phyloP scores from a whole-genome alignment of 2,797 vertebrate species.

The Etheostoma nigrum region DNA sequence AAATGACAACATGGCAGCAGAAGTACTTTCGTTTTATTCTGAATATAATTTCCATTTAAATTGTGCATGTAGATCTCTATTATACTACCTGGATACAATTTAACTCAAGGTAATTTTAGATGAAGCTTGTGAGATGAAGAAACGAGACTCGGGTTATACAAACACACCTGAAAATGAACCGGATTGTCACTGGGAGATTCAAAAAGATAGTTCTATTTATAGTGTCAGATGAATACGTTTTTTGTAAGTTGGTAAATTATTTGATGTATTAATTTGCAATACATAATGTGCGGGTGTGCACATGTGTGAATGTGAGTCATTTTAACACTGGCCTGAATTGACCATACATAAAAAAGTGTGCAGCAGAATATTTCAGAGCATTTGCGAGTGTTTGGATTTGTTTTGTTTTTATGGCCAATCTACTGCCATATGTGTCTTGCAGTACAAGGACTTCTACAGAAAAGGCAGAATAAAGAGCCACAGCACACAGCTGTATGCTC shows the following conservation, averaged over 20 bases:
- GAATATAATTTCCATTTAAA: neutral
- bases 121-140: conserved; percentile 14
- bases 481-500: conserved; percentile 42
- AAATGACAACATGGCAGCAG: neutral
- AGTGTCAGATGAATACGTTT: conserved; percentile 28
- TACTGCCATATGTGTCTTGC: conserved; percentile 44
- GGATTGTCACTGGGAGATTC: conserved; percentile 24
- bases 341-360: neutral
- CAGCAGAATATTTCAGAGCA: conserved; percentile 37
- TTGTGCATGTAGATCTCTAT: neutral
- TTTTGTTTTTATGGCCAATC: conserved; percentile 38
- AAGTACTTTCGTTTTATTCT: neutral
- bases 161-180: conserved; percentile 31
- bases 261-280: conserved; percentile 49
- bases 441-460: conserved; percentile 22
- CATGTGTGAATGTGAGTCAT: conserved; percentile 1
- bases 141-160: neutral
- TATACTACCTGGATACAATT: conserved; percentile 14
- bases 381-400: conserved; percentile 28
- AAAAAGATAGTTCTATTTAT: conserved; percentile 46
- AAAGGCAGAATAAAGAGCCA: conserved; percentile 11
- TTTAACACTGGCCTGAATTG: conserved; percentile 7
- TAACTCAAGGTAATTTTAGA: conserved; percentile 15
- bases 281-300: neutral
- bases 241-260: conserved; percentile 13